Evolutionary conservation across 2,888 invertebrate genomes (phyloP), one percentile per base, ranked within the genome.

Genomic region (Trypoxylon attenuatum): DNA sequence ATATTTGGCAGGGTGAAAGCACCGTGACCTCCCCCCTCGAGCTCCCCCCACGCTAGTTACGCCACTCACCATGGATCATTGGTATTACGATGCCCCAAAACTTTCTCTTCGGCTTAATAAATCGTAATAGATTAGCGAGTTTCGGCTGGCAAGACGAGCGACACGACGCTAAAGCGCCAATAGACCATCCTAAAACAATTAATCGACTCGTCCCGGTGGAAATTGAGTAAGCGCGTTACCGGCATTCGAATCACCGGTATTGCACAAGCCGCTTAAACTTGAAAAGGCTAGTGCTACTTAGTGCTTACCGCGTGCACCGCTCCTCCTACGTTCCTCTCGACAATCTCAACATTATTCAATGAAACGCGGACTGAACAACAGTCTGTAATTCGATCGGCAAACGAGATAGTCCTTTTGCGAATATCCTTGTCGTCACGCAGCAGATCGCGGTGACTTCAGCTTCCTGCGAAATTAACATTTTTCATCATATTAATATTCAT

Each of bases 1-100:
- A 73, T 69, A 70, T 73, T 73, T 60, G 74, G 61, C 60, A 62
- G 74, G 74, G 71, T 74, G 73, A 74, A 74, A 74, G 74, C 74
- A 61, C 61, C 55, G 56, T 39, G 33, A 46, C 47, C 5, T 38
- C 38, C 50, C 47, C 47, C 22, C 23, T 43, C 13, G n/a, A 25
- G 5, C 8, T 13, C 33, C 49, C 49, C 33, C 47, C 43, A 33
- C 57, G 54, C 54, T 66, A 53, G 67, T 73, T 73, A 66, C 74
- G 68, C 74, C 73, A 70, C 59, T 67, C 62, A 60, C 55, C 54
- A 65, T 74, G 71, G 74, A 74, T 74, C 74, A 74, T 68, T 71
- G 74, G 71, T 59, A 63, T 74, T 71, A 63, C 74, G 71, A 74
- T 74, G 74, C 70, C 68, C 57, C 74, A 58, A 66, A 74, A 74